A percentile compares a stretch with the other conserved stretches of the same genome.
Conservation (phyloP, 2,888 invertebrate genomes). For the Chloromyia formosa region DNA sequence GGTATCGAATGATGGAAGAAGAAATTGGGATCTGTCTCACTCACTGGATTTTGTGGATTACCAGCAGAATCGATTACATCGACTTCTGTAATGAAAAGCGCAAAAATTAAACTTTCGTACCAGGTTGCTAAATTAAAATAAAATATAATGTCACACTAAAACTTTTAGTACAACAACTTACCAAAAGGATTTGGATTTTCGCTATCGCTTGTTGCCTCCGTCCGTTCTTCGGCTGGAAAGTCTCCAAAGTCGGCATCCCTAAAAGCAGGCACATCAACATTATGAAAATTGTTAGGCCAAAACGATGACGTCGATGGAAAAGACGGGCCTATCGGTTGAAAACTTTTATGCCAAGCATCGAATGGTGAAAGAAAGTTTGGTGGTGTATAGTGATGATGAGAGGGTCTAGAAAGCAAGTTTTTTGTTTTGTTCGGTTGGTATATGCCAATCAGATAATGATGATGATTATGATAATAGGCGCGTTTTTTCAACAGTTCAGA, state of each 20-base stretch:
- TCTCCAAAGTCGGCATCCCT: constrained; percentile 45
- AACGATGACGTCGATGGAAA: constrained; percentile 34
- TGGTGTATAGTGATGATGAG: constrained; percentile 29
- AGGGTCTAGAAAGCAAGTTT: constrained; percentile 26
- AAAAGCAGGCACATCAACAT: constrained; percentile 49
- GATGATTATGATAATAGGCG: too few species aligned
- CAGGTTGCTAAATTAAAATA: not conserved
- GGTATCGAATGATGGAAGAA: constrained; percentile 61
- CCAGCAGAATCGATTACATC: constrained; percentile 59
- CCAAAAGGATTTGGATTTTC: constrained; percentile 45
- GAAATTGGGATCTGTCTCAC: constrained; percentile 54
- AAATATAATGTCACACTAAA: too few species aligned
- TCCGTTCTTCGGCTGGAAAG: constrained; percentile 45
- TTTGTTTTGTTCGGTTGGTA: not conserved
- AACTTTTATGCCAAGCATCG: constrained; percentile 48
- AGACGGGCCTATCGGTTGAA: constrained; percentile 40
- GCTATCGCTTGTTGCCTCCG: constrained; percentile 36
- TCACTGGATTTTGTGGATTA: constrained; percentile 52
- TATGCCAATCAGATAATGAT: not conserved
- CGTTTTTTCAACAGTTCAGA: too few species aligned
- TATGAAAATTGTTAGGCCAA: constrained; percentile 48
- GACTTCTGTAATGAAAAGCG: constrained; percentile 54
- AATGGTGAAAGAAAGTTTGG: constrained; percentile 47
- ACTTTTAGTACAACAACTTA: too few species aligned
- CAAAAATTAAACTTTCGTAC: not conserved